phyloP scores from a whole-genome alignment of 2,113 vertebrate species.

The Epinephelus fuscoguttatus region DNA sequence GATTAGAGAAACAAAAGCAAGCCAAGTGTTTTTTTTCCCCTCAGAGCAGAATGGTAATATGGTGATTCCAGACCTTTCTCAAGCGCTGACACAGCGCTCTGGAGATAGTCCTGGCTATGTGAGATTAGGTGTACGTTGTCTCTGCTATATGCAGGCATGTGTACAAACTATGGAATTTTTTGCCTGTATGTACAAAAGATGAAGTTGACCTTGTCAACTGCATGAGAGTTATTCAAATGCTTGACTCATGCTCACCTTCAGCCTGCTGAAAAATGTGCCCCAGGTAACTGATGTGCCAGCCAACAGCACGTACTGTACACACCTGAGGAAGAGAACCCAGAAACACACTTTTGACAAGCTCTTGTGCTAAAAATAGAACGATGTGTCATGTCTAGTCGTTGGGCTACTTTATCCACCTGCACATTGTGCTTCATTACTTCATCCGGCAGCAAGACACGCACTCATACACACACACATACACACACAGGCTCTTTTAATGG shows the following conservation, averaged over 20 bases:
- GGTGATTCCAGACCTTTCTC: too few relatives aligned
- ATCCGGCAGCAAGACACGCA: slow-evolving; percentile 12
- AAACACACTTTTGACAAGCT: slow-evolving; percentile 41
- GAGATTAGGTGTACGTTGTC: not conserved
- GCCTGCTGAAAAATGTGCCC: slow-evolving; percentile 41
- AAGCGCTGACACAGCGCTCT: too few relatives aligned
- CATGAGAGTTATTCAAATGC: slow-evolving; percentile 41
- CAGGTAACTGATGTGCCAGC: slow-evolving; percentile 41
- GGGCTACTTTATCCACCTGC: slow-evolving; percentile 20
- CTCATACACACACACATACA: not conserved
- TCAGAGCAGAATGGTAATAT: too few relatives aligned
- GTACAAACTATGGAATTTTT: not conserved
- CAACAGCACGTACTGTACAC: slow-evolving; percentile 16
- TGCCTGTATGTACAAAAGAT: not conserved
- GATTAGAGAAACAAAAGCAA: too few relatives aligned
- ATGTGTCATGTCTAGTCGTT: slow-evolving; percentile 20
- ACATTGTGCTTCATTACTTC: not conserved
- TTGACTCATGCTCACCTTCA: slow-evolving; percentile 55
- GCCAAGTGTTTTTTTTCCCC: too few relatives aligned
- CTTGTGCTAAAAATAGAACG: slow-evolving; percentile 58
- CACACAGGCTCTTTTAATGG: slow-evolving; percentile 3
- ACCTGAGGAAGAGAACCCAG: slow-evolving; percentile 43
- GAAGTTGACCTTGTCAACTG: slow-evolving; percentile 40
- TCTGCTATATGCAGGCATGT: not conserved
- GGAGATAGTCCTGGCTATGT: too few relatives aligned